Evolutionary conservation across 2,888 invertebrate species (phyloP), one percentile per base, ranked within the genome.

Genomic region (Fissipunctia ypsillon): DNA sequence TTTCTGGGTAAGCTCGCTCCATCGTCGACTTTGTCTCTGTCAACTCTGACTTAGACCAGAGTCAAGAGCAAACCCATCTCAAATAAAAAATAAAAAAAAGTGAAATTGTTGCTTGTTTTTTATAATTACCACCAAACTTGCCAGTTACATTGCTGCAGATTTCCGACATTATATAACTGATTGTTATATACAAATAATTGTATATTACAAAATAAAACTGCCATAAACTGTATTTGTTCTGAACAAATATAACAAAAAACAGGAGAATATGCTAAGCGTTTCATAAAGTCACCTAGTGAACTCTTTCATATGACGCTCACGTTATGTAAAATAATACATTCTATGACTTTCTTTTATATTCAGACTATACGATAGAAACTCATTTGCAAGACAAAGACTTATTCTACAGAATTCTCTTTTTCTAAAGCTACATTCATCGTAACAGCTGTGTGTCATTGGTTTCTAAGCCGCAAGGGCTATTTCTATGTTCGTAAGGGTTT

Each of bases 261-360:
- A 19, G 19, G 14, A 63, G 0, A 61, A 61, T 41, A 65, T 60
- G 61, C 35, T 25, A 25, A 65, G 19, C 25, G 19, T 60, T 65
- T 35, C 19, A 61, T 35, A 59, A 19, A 35, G 19, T 59, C n/a
- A 35, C 25, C 19, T 22, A 25, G 63, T 61, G 35, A 65, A 63
- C 64, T 61, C 19, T 38, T 38, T 22, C 22, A 19, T 25, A 63
- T 28, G 43, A 7, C 12, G 19, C 61, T 61, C 12, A 41, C 10
- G 25, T 41, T 41, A 38, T 38, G 38, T 64, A 3, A 64, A 64
- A 38, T 65, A 65, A 31, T 65, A 65, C 25, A 19, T 41, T 25
- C 41, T 60, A 61, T 41, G 60, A 65, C 3, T 64, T 63, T 63
- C 19, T 66, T 64, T 64, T 65, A 65, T 60, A 38, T 28, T 2